These are phyloP conservation scores for Gymnobelideus leadbeateri DNA, from an alignment of 2,113 vertebrate genomes.

Conservation along the genomic window DNA sequence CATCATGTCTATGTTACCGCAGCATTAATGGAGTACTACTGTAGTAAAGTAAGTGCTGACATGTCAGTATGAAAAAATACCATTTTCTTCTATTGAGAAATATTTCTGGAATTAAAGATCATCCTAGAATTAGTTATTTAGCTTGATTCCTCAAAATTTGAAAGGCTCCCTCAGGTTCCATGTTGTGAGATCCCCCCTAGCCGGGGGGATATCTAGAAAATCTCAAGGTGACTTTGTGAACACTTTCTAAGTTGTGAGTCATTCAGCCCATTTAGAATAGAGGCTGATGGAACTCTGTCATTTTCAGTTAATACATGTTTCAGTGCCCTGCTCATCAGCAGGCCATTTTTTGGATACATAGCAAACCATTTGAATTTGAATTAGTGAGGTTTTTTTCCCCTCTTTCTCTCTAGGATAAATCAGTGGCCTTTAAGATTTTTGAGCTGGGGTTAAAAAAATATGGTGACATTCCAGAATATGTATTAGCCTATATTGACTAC, in stretches of 20 bases:
- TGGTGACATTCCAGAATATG: conserved; percentile 99
- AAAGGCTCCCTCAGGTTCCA: neutral
- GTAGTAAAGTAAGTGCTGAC: conserved; percentile 93
- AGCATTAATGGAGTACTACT: conserved; percentile 99
- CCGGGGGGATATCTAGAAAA: neutral
- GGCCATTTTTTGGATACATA: conserved; percentile 45
- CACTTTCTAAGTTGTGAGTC: conserved; percentile 25
- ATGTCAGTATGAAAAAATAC: neutral
- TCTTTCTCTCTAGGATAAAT: conserved; percentile 92
- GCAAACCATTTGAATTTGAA: conserved; percentile 17
- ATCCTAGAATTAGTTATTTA: conserved; percentile 22
- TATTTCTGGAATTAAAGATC: conserved; percentile 47
- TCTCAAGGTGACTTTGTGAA: conserved; percentile 20
- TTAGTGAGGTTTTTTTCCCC: conserved; percentile 36
- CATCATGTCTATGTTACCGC: conserved; percentile 99
- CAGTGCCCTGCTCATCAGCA: conserved; percentile 12
- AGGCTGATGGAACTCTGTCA: neutral
- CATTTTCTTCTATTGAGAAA: conserved; percentile 46
- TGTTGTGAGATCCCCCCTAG: neutral
- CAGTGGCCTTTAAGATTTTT: conserved; percentile 99
- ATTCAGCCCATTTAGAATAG: neutral
- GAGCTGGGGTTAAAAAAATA: conserved; percentile 99
- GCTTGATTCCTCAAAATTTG: conserved; percentile 37
- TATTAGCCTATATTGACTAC: conserved; percentile 99
- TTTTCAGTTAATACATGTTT: conserved; percentile 53